These are phyloP conservation scores for Gobiocypris rarus DNA, from an alignment of 2,113 vertebrate species.

Conservation along the genomic window DNA sequence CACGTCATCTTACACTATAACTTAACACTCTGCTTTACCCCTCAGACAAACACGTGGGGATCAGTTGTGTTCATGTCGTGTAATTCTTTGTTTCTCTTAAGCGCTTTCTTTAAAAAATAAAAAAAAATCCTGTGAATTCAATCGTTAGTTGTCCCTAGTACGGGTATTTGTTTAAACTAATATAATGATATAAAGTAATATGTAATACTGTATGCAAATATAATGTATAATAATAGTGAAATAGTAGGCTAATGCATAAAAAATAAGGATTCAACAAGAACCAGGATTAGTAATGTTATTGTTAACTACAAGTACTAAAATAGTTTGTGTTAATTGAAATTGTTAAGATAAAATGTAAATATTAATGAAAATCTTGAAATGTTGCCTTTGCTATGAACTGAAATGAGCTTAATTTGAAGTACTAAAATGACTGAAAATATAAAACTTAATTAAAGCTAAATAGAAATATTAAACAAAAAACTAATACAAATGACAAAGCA, in stretches of 20 bases:
- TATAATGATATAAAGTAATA: not conserved
- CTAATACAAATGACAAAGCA: not conserved
- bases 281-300: too few relatives aligned
- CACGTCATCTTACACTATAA: slow-evolving; percentile 14
- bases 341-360: too few relatives aligned
- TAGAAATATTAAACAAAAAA: not conserved
- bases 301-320: too few relatives aligned
- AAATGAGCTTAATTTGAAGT: not conserved
- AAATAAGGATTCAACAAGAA: too few relatives aligned
- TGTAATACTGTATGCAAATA: not conserved
- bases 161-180: not conserved
- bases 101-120: too few relatives aligned
- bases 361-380: too few relatives aligned
- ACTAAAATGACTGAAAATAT: not conserved
- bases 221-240: too few relatives aligned
- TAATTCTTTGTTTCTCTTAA: not conserved
- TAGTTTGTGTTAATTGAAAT: too few relatives aligned
- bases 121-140: not conserved
- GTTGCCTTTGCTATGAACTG: not conserved
- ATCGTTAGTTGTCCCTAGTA: not conserved
- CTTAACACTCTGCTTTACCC: not conserved
- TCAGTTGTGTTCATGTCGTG: not conserved
- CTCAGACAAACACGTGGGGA: not conserved
- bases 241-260: too few relatives aligned
- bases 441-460: not conserved